Evolutionary conservation across 2,797 vertebrate genomes (phyloP), one percentile per base, ranked within the genome.

Genomic region (Helostoma temminkii): DNA sequence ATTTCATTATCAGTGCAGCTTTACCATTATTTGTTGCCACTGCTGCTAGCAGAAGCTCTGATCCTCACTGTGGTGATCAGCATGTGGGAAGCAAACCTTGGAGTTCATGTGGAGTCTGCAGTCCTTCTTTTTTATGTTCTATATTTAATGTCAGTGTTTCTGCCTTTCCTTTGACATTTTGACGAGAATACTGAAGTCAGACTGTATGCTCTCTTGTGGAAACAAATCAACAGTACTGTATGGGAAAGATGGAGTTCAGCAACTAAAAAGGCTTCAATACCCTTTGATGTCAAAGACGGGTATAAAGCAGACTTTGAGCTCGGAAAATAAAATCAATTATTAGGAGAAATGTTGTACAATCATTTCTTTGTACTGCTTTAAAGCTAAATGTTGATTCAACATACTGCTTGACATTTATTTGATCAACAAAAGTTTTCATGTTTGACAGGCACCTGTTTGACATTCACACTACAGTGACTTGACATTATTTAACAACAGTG

Each of bases 221-320:
- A 52, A 59, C 15, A 30, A 42, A 22, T 36, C 21, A 21, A 42
- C 41, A 32, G 41, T 46, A 46, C 25, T 16, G 54, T 19, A 34
- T 18, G 6, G 22, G 21, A 15, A 49, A 52, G 28, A 34, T 12
- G 3, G 36, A 60, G 32, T 41, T 73, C 48, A 47, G 41, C 0
- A 2, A 24, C 62, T 49, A n/a, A 10, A 50, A 34, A 58, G 55
- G 19, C 24, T 50, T 67, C 26, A 25, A 3, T 9, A 19, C 21
- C 11, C 32, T 73, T 66, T 73, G 71, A 66, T 73, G 42, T 47
- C 25, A 53, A 66, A 65, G 41, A 63, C 14, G 57, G 39, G 34
- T 16, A 32, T 21, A 43, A 41, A 50, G 46, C 30, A 28, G 25
- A 36, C 14, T 11, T 14, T 22, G 14, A 50, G 26, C 22, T n/a